These are phyloP conservation scores for Choloepus hoffmanni DNA, from an alignment of 2,113 vertebrate genomes.

Conservation along the genomic window DNA sequence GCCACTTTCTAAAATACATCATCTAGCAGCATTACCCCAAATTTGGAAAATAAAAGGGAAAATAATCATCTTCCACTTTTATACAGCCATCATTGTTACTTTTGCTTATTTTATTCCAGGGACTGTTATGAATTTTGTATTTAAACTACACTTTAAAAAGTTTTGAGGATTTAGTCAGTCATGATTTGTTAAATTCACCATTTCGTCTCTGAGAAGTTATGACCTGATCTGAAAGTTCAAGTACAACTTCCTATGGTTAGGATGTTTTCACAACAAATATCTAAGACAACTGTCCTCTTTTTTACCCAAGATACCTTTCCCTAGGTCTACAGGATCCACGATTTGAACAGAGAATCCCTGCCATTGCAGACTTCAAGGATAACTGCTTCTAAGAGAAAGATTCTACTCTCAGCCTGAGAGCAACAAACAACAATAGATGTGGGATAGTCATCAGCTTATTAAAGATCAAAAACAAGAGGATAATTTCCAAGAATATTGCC, in stretches of 20 bases:
- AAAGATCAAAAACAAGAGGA: conserved; percentile 13
- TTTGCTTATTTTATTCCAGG: conserved; percentile 43
- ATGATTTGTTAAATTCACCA: conserved; percentile 57
- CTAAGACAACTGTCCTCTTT: not conserved
- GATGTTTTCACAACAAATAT: conserved; percentile 28
- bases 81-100: conserved; percentile 10
- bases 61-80: conserved; percentile 59
- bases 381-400: not conserved
- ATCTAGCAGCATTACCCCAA: conserved; percentile 24
- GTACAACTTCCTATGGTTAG: not conserved
- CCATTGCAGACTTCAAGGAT: conserved; percentile 11
- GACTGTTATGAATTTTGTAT: conserved; percentile 58
- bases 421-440: conserved; percentile 33
- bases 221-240: conserved; percentile 50
- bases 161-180: conserved; percentile 47
- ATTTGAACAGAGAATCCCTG: not conserved
- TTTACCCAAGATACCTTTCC: conserved; percentile 1
- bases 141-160: conserved; percentile 63
- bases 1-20: conserved; percentile 41
- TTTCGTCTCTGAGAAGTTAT: conserved; percentile 49
- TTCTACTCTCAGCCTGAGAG: conserved; percentile 26
- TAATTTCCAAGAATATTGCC: conserved; percentile 30
- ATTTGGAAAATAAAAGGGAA: conserved; percentile 65
- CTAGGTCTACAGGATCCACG: not conserved
- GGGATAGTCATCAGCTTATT: not conserved